Base-by-base conservation (phyloP, 1,140 invertebrate genomes). In the Polypedilum pembai region DNA sequence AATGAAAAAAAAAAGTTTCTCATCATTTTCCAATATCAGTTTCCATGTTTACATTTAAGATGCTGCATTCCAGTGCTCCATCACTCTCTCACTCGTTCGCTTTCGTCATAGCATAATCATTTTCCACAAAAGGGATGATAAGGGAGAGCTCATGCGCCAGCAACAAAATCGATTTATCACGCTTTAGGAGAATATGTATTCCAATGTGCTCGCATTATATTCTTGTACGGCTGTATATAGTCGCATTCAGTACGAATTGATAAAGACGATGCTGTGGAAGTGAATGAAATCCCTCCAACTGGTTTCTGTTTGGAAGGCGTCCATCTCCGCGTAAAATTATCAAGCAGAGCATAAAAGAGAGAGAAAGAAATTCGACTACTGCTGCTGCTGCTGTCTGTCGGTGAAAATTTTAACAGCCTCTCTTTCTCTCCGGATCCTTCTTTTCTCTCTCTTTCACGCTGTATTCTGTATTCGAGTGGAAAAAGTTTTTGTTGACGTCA, bases 91-190 rank as follows among this genome's bases (percentile, higher is more conserved):
- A 33, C 24, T 33, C 5, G 5, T 33, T 33, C 12, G 45, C 12
- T 56, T 56, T 56, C n/a, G 45, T 56, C 8, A 69, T n/a, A 69
- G 65, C n/a, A 69, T 8, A 10, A 10, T 20, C 8, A 20, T 18
- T 18, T 69, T 20, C 65, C 65, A 69, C 17, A 18, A 69, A 56
- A 45, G 65, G 17, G 18, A 18, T 69, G 8, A 56, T 69, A 20
- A 7, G 18, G 24, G 17, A 69, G 18, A 69, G 65, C 65, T 69
- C 65, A 69, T 69, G 65, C 65, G 65, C 65, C 17, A 69, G 7
- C 65, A 69, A 69, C 65, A 69, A 69, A 69, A 69, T 69, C 65
- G 65, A 69, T 69, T 69, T 21, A 21, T 56, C n/a, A n/a, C 15
- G n/a, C n/a, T 56, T 56, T 56, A 56, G n/a, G n/a, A 56, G n/a